Evolutionary conservation across 2,797 vertebrate species (phyloP).

Genomic region (Chelon auratus): DNA sequence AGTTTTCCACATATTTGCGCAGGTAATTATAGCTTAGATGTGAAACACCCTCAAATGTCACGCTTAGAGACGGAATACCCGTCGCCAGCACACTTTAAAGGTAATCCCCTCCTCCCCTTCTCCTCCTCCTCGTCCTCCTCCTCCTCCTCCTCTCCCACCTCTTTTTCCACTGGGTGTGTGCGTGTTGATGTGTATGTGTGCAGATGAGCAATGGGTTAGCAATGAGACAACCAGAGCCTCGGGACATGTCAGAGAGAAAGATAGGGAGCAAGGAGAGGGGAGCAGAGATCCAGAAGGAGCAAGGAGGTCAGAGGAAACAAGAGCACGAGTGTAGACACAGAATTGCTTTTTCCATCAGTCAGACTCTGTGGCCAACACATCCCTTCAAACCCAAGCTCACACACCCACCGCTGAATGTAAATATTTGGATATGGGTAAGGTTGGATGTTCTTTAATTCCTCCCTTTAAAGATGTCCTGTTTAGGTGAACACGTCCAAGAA

Average conservation of each 20-base stretch:
- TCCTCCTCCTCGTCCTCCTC: conserved; percentile 52
- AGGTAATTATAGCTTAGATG: conserved; percentile 77
- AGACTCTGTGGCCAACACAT: conserved; percentile 44
- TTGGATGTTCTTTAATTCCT: conserved; percentile 73
- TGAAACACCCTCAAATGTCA: conserved; percentile 77
- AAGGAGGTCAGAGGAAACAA: conserved; percentile 51
- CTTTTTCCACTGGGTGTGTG: conserved; percentile 58
- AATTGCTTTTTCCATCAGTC: conserved; percentile 68
- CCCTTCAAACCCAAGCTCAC: conserved; percentile 62
- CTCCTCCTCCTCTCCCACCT: conserved; percentile 36
- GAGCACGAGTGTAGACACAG: conserved; percentile 50
- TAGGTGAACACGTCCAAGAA: conserved; percentile 67
- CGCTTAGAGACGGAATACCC: conserved; percentile 63
- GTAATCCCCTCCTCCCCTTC: conserved; percentile 56
- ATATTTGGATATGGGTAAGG: conserved; percentile 78
- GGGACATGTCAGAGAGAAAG: conserved; percentile 57
- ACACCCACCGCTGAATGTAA: conserved; percentile 80
- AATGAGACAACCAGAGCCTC: conserved; percentile 51
- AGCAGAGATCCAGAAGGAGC: conserved; percentile 37
- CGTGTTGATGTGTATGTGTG: conserved; percentile 29
- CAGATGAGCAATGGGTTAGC: conserved; percentile 63
- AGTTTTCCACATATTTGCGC: conserved; percentile 79
- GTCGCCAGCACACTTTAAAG: conserved; percentile 66
- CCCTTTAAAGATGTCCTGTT: conserved; percentile 74
- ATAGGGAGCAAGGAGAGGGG: conserved; percentile 33